Conservation (phyloP, 2,113 vertebrate species). For the Varanus komodoensis region DNA sequence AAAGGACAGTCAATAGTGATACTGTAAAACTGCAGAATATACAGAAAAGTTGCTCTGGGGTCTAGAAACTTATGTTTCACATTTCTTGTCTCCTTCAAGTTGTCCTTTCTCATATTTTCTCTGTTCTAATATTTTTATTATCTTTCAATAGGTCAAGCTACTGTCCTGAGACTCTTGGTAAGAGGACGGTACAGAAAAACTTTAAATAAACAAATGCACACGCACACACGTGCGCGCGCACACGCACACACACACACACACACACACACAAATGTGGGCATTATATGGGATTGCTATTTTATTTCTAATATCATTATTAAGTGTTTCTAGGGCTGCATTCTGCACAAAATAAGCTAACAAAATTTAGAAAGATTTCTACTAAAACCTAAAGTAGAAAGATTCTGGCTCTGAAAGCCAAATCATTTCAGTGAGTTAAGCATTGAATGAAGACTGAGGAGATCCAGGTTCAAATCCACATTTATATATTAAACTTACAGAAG, state of each 20-base stretch:
- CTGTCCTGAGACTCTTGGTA: too few species aligned
- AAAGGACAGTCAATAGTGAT: not conserved
- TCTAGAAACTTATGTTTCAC: not conserved
- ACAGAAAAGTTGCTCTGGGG: not conserved
- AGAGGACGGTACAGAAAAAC: too few species aligned
- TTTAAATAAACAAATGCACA: too few species aligned
- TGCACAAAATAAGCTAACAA: not conserved
- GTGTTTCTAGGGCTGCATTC: not conserved
- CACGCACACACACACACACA: too few species aligned
- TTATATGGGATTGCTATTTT: not conserved
- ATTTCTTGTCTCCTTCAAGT: not conserved
- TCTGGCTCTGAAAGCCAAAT: not conserved
- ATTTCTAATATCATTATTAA: not conserved
- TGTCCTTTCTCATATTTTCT: not conserved
- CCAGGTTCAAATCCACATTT: too few species aligned
- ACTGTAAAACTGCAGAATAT: not conserved
- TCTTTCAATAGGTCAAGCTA: too few species aligned
- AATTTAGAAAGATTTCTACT: not conserved
- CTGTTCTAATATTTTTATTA: not conserved
- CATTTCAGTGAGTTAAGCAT: not conserved
- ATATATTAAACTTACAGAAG: too few species aligned
- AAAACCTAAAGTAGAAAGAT: not conserved
- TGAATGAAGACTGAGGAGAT: too few species aligned
- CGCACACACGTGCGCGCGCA: too few species aligned
- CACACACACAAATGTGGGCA: too few species aligned